These are phyloP conservation scores for Tenthredo mesomela DNA, from an alignment of 2,888 invertebrate species.

Conservation along the genomic window DNA sequence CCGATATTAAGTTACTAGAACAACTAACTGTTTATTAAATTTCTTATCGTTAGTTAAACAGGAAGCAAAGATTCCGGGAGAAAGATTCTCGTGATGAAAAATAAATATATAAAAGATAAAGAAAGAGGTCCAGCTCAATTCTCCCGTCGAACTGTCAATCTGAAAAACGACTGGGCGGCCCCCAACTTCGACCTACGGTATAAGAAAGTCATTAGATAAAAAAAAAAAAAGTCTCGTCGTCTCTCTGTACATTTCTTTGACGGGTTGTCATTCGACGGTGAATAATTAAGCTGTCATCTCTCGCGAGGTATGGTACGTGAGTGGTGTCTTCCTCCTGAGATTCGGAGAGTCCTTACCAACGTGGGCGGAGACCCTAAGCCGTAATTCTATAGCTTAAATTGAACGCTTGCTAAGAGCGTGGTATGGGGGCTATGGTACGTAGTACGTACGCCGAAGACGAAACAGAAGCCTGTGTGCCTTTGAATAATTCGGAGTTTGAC, in stretches of 20 bases:
- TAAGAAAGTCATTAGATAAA: constrained; percentile 5
- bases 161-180: neutral
- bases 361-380: neutral
- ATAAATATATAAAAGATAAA: neutral
- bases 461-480: constrained; percentile 2
- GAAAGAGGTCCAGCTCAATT: neutral
- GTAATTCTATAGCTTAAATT: constrained; percentile 2
- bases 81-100: neutral
- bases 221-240: neutral
- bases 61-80: neutral
- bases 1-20: neutral
- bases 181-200: neutral
- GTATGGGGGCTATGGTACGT: neutral
- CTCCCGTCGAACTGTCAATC: neutral
- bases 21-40: neutral
- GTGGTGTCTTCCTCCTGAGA: neutral
- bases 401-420: neutral
- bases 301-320: neutral
- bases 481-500: constrained; percentile 16
- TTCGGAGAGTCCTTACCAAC: neutral
- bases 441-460: neutral
- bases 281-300: constrained; percentile 18
- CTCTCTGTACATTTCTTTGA: neutral
- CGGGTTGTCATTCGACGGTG: neutral
- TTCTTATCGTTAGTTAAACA: neutral